Evolutionary conservation across 2,113 vertebrate species (phyloP).

Genomic region (Choloepus hoffmanni): DNA sequence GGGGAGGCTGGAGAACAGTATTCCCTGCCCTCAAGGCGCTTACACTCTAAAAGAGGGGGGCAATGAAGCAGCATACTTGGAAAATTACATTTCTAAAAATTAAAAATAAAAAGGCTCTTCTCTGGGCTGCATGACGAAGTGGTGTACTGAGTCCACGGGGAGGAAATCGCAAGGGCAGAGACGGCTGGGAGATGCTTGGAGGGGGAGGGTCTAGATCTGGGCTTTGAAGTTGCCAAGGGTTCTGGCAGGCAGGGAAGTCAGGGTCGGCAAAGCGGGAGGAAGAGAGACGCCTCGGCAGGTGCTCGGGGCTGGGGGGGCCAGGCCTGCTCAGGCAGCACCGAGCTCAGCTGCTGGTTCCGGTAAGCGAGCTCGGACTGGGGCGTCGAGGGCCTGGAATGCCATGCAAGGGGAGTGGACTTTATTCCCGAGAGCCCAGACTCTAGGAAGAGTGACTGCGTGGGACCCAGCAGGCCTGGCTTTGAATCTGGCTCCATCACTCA

Average conservation of each 20-base stretch:
- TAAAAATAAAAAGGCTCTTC: neutral
- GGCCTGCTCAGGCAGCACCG: too few relatives aligned
- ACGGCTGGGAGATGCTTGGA: accelerated
- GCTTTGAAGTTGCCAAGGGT: neutral
- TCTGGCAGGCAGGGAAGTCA: neutral
- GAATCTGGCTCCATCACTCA: neutral
- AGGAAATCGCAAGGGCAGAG: neutral
- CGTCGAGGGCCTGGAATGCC: neutral
- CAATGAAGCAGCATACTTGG: too few relatives aligned
- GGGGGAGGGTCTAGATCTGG: neutral
- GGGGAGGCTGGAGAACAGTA: too few relatives aligned
- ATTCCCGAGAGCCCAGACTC: neutral
- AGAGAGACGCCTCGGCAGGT: neutral
- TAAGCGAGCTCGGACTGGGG: accelerated
- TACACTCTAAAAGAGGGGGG: neutral
- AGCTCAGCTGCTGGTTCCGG: accelerated
- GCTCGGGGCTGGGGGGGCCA: accelerated
- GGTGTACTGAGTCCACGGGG: neutral
- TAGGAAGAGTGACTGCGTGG: neutral
- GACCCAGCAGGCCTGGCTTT: neutral
- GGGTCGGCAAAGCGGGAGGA: neutral
- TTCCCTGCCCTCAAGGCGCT: neutral
- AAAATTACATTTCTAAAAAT: neutral
- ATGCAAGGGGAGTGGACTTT: neutral
- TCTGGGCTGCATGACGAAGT: neutral